phyloP scores from a whole-genome alignment of 2,113 vertebrate genomes.

The Trogon melanurus region DNA sequence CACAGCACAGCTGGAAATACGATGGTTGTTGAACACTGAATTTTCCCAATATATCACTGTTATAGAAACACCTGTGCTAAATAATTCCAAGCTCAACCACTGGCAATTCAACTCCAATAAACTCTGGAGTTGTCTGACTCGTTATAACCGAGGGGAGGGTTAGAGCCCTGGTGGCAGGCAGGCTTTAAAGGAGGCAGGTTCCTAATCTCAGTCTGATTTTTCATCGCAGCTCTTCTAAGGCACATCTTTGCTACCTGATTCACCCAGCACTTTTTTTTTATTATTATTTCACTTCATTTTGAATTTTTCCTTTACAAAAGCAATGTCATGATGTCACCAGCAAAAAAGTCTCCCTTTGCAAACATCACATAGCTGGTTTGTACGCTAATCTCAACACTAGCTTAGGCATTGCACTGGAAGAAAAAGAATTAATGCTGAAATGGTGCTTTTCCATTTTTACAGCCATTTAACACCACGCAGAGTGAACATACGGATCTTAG shows the following conservation, averaged over 20 bases:
- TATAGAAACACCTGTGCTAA: conserved; percentile 68
- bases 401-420: background rate
- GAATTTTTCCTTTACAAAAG: no score
- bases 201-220: background rate
- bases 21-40: conserved; percentile 56
- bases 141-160: background rate
- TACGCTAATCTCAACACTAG: background rate
- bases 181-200: background rate
- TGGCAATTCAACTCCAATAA: conserved; percentile 46
- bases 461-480: background rate
- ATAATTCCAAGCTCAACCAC: conserved; percentile 47
- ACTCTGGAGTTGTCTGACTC: conserved; percentile 31
- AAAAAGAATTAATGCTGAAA: background rate
- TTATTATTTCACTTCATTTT: no score
- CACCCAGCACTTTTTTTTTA: background rate
- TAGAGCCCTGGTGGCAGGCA: background rate
- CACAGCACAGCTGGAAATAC: conserved; percentile 67
- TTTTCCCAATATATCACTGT: conserved; percentile 66
- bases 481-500: accelerated
- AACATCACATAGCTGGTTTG: background rate
- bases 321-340: no score
- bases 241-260: background rate
- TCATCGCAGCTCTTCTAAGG: background rate
- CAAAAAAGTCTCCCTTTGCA: background rate
- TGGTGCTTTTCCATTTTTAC: background rate